phyloP scores from a whole-genome alignment of 1,140 invertebrate species.

The Drosophila asahinai region DNA sequence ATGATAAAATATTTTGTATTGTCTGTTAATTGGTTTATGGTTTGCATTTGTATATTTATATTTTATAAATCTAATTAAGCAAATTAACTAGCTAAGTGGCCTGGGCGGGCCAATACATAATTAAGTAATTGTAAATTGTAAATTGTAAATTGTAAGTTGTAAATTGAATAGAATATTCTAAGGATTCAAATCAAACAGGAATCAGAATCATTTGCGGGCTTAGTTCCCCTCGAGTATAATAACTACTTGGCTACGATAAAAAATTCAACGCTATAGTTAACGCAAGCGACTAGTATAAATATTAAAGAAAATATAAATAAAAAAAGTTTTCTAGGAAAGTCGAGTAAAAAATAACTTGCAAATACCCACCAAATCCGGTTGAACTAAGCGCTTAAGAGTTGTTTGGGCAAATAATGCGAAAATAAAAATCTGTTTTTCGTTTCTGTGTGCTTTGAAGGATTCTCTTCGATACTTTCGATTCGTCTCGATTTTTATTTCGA shows the following conservation, averaged over 20 bases:
- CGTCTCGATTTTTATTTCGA: constrained; percentile 38
- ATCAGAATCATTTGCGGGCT: constrained; percentile 21
- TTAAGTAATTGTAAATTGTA: constrained; percentile 31
- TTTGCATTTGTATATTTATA: constrained; percentile 42
- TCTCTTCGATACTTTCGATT: constrained; percentile 58
- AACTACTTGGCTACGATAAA: constrained; percentile 30
- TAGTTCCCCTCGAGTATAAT: constrained; percentile 17
- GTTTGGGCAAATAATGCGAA: constrained; percentile 23
- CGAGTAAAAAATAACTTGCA: constrained; percentile 60
- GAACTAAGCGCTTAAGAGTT: constrained; percentile 30
- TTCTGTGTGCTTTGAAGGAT: constrained; percentile 51
- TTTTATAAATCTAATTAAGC: constrained; percentile 66
- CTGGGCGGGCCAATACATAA: constrained; percentile 33
- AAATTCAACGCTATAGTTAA: constrained; percentile 33
- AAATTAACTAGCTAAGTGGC: constrained; percentile 67
- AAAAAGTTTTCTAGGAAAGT: constrained; percentile 23
- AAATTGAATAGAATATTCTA: constrained; percentile 31
- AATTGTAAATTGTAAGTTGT: constrained; percentile 24
- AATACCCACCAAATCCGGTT: constrained; percentile 67
- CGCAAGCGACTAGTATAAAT: constrained; percentile 29
- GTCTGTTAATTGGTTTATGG: constrained; percentile 75
- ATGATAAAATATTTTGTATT: constrained; percentile 63
- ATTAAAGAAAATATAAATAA: constrained; percentile 9
- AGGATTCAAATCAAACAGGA: constrained; percentile 26
- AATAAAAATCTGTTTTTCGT: constrained; percentile 44